Conservation (phyloP, 2,888 invertebrate genomes). For the Eristalis pertinax region DNA sequence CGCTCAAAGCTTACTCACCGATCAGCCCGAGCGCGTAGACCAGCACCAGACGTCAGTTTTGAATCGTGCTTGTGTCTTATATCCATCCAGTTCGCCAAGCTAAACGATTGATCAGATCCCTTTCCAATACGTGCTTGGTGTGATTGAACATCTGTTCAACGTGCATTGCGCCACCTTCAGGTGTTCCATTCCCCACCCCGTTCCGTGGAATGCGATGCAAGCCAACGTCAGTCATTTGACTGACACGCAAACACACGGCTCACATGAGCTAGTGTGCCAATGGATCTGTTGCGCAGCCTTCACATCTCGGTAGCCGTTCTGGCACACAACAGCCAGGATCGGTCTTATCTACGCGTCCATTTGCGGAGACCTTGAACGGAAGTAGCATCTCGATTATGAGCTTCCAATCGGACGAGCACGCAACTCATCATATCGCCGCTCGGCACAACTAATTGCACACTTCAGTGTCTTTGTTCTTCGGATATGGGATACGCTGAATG, state of each 20-base stretch:
- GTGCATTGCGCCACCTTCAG: conserved; percentile 1
- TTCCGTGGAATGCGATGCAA: neutral
- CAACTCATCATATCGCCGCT: conserved; percentile 12
- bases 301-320: neutral
- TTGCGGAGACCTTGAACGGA: conserved; percentile 23
- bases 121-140: neutral
- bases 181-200: neutral
- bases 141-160: neutral
- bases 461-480: conserved; percentile 18
- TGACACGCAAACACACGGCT: neutral
- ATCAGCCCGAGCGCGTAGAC: neutral
- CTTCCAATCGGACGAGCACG: conserved; percentile 1
- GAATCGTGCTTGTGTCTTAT: neutral
- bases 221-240: neutral
- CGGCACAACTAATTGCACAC: conserved; percentile 20
- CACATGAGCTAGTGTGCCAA: neutral
- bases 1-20: neutral
- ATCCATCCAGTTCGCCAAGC: neutral
- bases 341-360: neutral
- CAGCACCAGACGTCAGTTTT: neutral
- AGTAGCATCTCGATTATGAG: conserved; percentile 22
- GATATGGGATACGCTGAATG: neutral
- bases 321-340: neutral
- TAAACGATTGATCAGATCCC: neutral
- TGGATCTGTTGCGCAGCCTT: neutral